Conservation (phyloP, 2,888 invertebrate species). For the Scaeva pyrastri region DNA sequence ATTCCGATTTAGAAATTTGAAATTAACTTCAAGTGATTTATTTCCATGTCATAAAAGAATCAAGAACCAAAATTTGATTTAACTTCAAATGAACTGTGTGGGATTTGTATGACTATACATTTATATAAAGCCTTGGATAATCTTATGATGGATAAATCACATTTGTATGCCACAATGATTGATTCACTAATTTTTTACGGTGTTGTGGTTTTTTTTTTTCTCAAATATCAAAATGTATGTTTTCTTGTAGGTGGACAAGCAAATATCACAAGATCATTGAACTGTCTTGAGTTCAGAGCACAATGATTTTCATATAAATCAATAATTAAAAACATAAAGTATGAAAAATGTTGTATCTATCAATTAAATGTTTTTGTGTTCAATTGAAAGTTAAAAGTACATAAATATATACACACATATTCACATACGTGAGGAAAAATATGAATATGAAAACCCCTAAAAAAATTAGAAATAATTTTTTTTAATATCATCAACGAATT, state of each 20-base stretch:
- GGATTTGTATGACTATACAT: not conserved
- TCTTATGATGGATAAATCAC: constrained; percentile 26
- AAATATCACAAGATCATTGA: constrained; percentile 26
- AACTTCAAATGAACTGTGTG: constrained; percentile 47
- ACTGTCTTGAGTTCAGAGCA: not conserved
- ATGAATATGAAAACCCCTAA: too few species aligned
- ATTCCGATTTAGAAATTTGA: too few species aligned
- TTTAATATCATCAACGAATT: too few species aligned
- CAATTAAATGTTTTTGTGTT: too few species aligned
- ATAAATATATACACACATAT: too few species aligned
- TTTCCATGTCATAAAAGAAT: not conserved
- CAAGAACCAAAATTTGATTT: constrained; percentile 16
- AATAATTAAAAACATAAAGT: not conserved
- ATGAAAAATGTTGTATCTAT: too few species aligned
- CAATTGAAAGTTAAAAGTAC: too few species aligned
- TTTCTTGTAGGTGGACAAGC: constrained; percentile 14
- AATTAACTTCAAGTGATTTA: not conserved
- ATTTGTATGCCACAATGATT: constrained; percentile 5
- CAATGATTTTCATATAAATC: not conserved
- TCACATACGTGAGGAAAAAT: too few species aligned
- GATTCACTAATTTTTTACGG: not conserved
- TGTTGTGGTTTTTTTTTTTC: not conserved
- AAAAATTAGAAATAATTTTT: too few species aligned
- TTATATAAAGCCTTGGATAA: constrained; percentile 41
- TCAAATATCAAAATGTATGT: not conserved